Conservation (phyloP, 2,888 invertebrate species). For the Lathronympha strigana region DNA sequence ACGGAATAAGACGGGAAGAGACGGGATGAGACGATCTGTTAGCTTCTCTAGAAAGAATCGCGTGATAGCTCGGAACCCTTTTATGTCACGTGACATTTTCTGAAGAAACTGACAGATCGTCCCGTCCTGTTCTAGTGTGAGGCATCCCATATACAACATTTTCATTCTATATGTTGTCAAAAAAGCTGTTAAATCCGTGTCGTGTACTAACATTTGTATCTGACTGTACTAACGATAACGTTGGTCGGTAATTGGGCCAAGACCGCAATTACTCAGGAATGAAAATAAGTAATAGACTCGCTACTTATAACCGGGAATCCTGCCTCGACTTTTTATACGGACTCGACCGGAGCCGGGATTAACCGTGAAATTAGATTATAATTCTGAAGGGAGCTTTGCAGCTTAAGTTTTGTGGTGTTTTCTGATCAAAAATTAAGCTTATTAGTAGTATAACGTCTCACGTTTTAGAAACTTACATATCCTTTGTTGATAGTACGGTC, state of each 20-base stretch:
- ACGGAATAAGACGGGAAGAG: no score
- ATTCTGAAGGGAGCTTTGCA: conserved; percentile 39
- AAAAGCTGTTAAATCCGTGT: no score
- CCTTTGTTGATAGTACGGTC: no score
- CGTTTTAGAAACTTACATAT: not conserved
- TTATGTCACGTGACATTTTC: no score
- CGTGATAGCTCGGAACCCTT: no score
- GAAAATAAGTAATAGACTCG: conserved; percentile 55
- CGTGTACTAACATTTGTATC: conserved; percentile 33
- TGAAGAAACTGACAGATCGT: no score
- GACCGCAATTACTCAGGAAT: conserved; percentile 65
- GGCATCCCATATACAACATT: no score
- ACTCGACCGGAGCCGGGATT: conserved; percentile 44
- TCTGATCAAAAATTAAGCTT: conserved; percentile 16
- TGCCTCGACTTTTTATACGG: conserved; percentile 43
- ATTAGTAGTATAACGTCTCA: conserved; percentile 15
- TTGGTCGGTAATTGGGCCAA: conserved; percentile 56
- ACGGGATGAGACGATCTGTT: no score
- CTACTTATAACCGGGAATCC: conserved; percentile 49
- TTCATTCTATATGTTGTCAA: no score
- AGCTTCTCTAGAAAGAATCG: no score
- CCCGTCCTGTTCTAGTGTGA: no score
- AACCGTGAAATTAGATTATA: conserved; percentile 54
- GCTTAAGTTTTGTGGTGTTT: conserved; percentile 19
- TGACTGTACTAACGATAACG: conserved; percentile 50